Evolutionary conservation across 2,113 vertebrate species (phyloP), one percentile per base, ranked within the genome.

Genomic region (Scytalopus superciliaris): DNA sequence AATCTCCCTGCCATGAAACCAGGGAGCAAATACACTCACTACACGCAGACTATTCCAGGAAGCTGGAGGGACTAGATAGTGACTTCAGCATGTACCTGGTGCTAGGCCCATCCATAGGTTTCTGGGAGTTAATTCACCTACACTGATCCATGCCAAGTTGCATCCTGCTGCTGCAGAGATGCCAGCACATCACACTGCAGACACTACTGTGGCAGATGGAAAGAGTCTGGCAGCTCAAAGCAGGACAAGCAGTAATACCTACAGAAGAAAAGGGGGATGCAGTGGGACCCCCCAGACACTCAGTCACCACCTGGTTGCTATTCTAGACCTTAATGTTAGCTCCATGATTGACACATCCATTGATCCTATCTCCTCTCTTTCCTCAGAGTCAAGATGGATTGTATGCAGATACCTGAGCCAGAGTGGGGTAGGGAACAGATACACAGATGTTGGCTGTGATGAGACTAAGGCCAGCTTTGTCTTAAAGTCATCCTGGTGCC

Each of bases 401-500:
- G 0, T 18, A 40, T 21, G n/a, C 28, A 90, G 91, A 19, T 2
- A 31, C 9, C 7, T 14, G 25, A 42, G 55, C 37, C 59, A 49
- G 28, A 52, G 49, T 3, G 33, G 28, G 45, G 33, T 30, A 70
- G 39, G 30, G 45, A 75, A 49, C 30, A 87, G 53, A 50, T 1
- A 79, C 22, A 14, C 18, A 31, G 28, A 19, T 10, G 27, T 7
- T 53, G 35, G 28, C 28, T 62, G 27, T 27, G 31, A 84, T 13
- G 57, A 81, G 27, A 75, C 4, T 12, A 88, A 55, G 57, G 57
- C 10, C 52, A 67, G 59, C 62, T 96, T 62, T 81, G 66, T 57
- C 25, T 62, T 53, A 9, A 21, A 1, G 0, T n/a, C 45, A 53
- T 19, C 62, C 19, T 1, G 8, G 35, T 30, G 55, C 60, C 45